Evolutionary conservation across 2,797 vertebrate genomes (phyloP), one percentile per base, ranked within the genome.

Genomic region (Crocodylus rhombifer): DNA sequence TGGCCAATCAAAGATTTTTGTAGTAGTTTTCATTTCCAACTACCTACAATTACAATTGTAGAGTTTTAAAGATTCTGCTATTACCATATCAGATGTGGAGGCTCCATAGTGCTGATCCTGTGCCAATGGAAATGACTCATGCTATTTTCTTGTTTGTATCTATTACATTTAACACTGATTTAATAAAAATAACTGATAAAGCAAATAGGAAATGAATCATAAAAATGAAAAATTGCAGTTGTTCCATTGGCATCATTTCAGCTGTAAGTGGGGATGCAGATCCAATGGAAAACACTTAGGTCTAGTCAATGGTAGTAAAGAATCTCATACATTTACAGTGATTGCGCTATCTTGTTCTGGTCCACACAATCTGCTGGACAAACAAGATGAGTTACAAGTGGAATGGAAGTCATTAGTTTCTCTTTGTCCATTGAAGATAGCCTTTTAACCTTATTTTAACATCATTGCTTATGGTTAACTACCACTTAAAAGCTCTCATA

Each of bases 401-500:
- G 76, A 78, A 89, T 88, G 65, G 33, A 88, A 95, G 88, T 6
- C n/a, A 85, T 77, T 93, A 55, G 82, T 95, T 97, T 94, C 93
- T 96, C 63, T 93, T 96, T 64, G 87, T 91, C 56, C 91, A 88
- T 97, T 92, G 87, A 93, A 95, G 84, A 94, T 60, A 75, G 78
- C 80, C 94, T 84, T 91, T 96, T 95, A 92, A 73, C 93, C 97
- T 98, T 97, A 96, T 96, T 97, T 97, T 95, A 96, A 96, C 97
- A 97, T 96, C 97, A 97, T 69, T 63, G 89, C 65, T 97, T 96
- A 96, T 96, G 97, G 95, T 96, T 97, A 97, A 98, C 96, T 97
- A 97, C 95, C 97, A 97, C 82, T 95, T 87, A 93, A 90, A 97
- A 91, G 86, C 93, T 91, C 92, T 84, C 94, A 97, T 97, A 97